Conservation (phyloP, 1,140 invertebrate genomes). For the Panonychus citri region DNA sequence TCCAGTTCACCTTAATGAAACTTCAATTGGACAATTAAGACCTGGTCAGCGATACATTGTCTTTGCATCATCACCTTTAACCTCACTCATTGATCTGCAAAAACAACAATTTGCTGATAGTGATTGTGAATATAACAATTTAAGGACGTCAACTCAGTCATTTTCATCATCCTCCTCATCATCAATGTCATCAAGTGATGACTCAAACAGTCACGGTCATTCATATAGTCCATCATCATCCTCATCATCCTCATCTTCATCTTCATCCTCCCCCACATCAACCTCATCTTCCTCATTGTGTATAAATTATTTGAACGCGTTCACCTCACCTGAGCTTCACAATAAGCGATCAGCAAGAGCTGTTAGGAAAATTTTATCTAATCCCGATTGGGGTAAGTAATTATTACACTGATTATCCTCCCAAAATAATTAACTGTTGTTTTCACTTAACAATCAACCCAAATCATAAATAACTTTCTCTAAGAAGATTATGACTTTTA, state of each 20-base stretch:
- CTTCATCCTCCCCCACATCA: background rate
- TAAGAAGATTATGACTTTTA: background rate
- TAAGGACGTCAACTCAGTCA: background rate
- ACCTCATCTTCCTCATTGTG: background rate
- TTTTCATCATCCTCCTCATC: background rate
- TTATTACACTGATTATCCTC: too few species aligned
- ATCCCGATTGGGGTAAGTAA: slow-evolving; percentile 9
- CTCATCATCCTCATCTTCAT: background rate
- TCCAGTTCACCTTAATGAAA: slow-evolving; percentile 3
- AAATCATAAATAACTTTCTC: too few species aligned
- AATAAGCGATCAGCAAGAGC: slow-evolving; percentile 4
- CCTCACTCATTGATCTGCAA: background rate
- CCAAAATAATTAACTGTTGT: background rate
- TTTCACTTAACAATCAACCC: too few species aligned
- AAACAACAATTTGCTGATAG: background rate
- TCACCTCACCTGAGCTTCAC: slow-evolving; percentile 6
- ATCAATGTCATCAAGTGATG: background rate
- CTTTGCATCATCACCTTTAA: slow-evolving; percentile 10
- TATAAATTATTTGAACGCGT: slow-evolving; percentile 3
- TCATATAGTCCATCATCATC: background rate
- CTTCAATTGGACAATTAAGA: background rate
- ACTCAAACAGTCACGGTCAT: background rate
- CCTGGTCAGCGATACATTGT: slow-evolving; percentile 9
- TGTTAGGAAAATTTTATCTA: slow-evolving; percentile 7
- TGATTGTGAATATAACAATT: background rate